Evolutionary conservation across 2,113 vertebrate genomes (phyloP).

Genomic region (Takifugu flavidus): DNA sequence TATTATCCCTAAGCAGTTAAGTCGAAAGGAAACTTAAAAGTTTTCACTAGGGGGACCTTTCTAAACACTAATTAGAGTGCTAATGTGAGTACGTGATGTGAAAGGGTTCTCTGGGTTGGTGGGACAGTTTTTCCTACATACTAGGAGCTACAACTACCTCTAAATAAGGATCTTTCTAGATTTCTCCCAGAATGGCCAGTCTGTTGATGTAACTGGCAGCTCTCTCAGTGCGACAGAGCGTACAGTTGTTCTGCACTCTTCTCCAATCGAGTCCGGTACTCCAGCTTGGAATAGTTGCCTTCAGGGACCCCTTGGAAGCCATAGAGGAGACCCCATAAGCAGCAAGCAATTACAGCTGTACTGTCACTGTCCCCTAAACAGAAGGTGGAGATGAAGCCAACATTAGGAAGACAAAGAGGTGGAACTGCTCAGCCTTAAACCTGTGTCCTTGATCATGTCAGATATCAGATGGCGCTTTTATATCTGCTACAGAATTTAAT

Average conservation of each 20-base stretch:
- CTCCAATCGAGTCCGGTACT: slow-evolving; percentile 73
- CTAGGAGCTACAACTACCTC: too few relatives aligned
- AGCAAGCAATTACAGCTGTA: slow-evolving; percentile 79
- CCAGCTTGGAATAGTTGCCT: slow-evolving; percentile 74
- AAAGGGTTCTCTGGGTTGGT: slow-evolving; percentile 38
- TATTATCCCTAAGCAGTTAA: neutral
- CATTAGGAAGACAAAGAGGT: neutral
- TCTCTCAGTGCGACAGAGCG: slow-evolving; percentile 50
- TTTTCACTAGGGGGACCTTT: slow-evolving; percentile 47
- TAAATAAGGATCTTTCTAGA: slow-evolving; percentile 4
- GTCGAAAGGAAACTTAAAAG: too few relatives aligned
- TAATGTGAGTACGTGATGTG: slow-evolving; percentile 13
- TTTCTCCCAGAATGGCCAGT: neutral
- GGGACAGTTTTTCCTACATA: slow-evolving; percentile 11
- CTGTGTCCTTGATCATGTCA: neutral
- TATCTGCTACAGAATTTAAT: slow-evolving; percentile 4
- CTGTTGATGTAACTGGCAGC: neutral
- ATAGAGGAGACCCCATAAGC: slow-evolving; percentile 77
- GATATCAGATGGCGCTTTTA: neutral
- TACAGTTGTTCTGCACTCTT: slow-evolving; percentile 54
- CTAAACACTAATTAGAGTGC: neutral
- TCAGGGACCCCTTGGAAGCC: slow-evolving; percentile 70
- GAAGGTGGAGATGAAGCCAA: neutral
- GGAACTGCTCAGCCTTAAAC: neutral
- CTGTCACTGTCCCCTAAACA: slow-evolving; percentile 81